These are phyloP conservation scores for Halesus radiatus DNA, from an alignment of 1,140 invertebrate genomes.

Conservation along the genomic window DNA sequence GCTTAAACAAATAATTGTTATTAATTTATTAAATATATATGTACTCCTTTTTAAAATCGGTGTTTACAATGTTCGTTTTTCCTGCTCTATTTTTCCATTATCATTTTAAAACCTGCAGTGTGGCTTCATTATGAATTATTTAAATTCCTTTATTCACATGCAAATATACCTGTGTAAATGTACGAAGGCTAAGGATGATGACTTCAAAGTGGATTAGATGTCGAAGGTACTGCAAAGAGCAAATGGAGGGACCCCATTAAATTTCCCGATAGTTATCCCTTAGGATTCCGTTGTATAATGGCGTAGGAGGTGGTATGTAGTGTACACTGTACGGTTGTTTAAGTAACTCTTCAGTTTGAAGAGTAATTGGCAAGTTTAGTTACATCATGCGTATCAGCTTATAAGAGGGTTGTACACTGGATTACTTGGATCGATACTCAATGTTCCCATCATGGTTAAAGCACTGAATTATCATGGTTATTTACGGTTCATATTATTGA, in stretches of 20 bases:
- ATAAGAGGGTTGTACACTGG: not conserved
- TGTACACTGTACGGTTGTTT: not conserved
- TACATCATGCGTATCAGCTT: not conserved
- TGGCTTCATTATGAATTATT: too few species aligned
- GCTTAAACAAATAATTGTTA: too few species aligned
- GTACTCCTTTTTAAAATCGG: too few species aligned
- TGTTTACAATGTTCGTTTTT: too few species aligned
- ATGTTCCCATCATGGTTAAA: too few species aligned
- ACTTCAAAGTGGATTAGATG: not conserved
- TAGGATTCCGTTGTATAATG: not conserved
- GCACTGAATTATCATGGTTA: too few species aligned
- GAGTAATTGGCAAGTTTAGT: slow-evolving; percentile 21
- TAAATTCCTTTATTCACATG: too few species aligned
- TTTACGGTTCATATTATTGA: too few species aligned
- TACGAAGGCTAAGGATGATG: not conserved
- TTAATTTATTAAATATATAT: too few species aligned
- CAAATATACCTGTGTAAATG: slow-evolving; percentile 2
- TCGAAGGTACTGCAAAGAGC: not conserved
- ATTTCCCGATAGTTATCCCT: slow-evolving; percentile 20
- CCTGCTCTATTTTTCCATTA: too few species aligned
- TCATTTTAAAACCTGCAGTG: too few species aligned
- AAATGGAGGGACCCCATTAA: not conserved
- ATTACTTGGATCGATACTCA: slow-evolving; percentile 5
- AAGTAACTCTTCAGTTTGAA: slow-evolving; percentile 23
- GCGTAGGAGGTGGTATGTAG: not conserved